Evolutionary conservation across 2,888 invertebrate genomes (phyloP).

Genomic region (Meta bourneti): DNA sequence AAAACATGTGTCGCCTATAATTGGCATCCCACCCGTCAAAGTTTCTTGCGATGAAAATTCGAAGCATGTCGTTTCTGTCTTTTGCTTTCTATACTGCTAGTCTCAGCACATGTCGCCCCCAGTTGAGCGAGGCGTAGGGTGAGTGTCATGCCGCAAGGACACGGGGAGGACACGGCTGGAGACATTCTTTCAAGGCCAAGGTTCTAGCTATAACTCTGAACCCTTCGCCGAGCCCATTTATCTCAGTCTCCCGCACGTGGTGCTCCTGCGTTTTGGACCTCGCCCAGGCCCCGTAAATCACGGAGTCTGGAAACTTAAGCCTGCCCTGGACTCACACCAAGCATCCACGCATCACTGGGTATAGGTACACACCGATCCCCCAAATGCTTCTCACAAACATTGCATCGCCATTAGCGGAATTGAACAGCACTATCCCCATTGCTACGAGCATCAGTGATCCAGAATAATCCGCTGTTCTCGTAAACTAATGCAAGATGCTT

Average conservation of each 20-base stretch:
- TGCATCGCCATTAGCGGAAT: background rate
- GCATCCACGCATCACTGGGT: no score
- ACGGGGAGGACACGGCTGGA: background rate
- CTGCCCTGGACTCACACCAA: conserved; percentile 51
- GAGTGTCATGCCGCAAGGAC: conserved; percentile 24
- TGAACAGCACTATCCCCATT: no score
- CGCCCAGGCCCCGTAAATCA: conserved; percentile 58
- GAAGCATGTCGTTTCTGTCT: no score
- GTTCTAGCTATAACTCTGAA: conserved; percentile 40
- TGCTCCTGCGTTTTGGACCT: conserved; percentile 16
- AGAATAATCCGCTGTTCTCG: no score
- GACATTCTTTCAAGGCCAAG: conserved; percentile 55
- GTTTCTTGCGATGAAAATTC: no score
- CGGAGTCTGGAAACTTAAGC: conserved; percentile 44
- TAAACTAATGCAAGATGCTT: no score
- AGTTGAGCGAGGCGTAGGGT: conserved; percentile 6
- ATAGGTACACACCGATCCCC: background rate
- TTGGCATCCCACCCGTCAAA: no score
- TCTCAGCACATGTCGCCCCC: background rate
- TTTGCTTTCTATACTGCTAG: no score
- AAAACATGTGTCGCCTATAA: no score
- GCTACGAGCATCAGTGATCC: background rate
- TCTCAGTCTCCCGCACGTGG: conserved; percentile 63
- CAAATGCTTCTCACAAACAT: background rate
- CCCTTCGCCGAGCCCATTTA: conserved; percentile 37